Percentiles rank a stretch among this genome's conserved stretches.
These are phyloP conservation scores for Acipenser oxyrinchus DNA, from an alignment of 2,797 vertebrate genomes.

Conservation along the genomic window DNA sequence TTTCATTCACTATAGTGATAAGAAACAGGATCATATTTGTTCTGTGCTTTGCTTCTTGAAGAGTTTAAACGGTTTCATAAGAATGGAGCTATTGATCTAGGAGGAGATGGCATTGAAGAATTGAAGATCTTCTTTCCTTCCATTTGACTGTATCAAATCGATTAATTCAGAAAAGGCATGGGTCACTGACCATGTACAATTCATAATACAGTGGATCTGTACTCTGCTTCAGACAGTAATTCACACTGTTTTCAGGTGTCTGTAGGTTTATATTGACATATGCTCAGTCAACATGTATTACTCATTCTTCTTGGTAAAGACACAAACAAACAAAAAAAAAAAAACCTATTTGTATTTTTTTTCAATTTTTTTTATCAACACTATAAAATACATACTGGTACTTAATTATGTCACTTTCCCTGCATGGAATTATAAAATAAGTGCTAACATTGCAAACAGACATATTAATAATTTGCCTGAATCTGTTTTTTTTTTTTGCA, in stretches of 20 bases:
- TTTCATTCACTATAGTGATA: constrained; percentile 9
- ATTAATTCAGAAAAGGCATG: constrained; percentile 44
- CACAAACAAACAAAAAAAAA: no score
- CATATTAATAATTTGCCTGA: no score
- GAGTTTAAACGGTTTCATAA: constrained; percentile 15
- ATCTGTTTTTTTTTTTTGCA: no score
- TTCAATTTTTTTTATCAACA: no score
- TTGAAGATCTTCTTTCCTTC: background rate
- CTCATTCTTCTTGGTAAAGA: background rate
- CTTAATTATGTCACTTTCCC: no score
- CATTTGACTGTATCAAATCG: constrained; percentile 11
- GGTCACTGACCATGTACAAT: constrained; percentile 33
- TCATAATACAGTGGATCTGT: constrained; percentile 28
- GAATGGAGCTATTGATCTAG: constrained; percentile 30
- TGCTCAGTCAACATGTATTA: background rate
- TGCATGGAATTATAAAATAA: no score
- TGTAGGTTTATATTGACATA: background rate
- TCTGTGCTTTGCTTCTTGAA: constrained; percentile 13
- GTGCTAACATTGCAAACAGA: no score
- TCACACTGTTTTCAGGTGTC: background rate
- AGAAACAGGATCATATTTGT: constrained; percentile 7
- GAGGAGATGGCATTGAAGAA: constrained; percentile 3
- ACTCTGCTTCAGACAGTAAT: background rate
- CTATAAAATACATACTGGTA: no score
- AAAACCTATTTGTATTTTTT: no score